Conservation (phyloP, 2,888 invertebrate genomes). For the Protophormia terraenovae region DNA sequence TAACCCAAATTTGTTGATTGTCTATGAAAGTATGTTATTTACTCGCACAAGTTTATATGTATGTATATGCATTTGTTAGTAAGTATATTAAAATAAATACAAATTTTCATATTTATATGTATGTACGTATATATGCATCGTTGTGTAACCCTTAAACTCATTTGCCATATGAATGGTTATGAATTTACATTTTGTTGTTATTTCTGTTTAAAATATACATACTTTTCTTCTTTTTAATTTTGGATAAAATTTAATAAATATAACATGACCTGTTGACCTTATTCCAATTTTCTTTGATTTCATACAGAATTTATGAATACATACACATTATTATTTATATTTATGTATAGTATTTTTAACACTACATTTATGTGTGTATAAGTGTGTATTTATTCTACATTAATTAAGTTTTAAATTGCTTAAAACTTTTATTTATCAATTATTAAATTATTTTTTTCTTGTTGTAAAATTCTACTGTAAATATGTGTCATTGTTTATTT, state of each 20-base stretch:
- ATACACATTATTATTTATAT: background rate
- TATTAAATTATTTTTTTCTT: conserved; percentile 27
- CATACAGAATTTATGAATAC: background rate
- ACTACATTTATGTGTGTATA: background rate
- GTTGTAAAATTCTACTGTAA: background rate
- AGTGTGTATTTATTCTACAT: background rate
- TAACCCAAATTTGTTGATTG: conserved; percentile 63
- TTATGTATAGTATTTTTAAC: background rate
- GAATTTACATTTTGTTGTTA: conserved; percentile 60
- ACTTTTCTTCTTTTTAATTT: conserved; percentile 17
- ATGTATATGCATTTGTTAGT: background rate
- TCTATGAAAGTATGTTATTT: conserved; percentile 17
- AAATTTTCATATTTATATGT: conserved; percentile 1
- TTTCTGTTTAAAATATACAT: background rate
- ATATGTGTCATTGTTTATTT: conserved; percentile 7
- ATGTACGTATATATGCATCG: background rate
- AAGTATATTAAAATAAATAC: conserved; percentile 6
- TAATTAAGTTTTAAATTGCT: conserved; percentile 53
- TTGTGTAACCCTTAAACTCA: conserved; percentile 14
- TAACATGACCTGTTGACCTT: conserved; percentile 69
- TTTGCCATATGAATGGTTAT: conserved; percentile 31
- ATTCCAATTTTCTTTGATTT: conserved; percentile 62
- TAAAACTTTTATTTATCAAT: conserved; percentile 45
- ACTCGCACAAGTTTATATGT: background rate
- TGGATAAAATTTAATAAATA: conserved; percentile 60